phyloP scores from a whole-genome alignment of 2,888 invertebrate genomes.

The Dolichomitus sp. region DNA sequence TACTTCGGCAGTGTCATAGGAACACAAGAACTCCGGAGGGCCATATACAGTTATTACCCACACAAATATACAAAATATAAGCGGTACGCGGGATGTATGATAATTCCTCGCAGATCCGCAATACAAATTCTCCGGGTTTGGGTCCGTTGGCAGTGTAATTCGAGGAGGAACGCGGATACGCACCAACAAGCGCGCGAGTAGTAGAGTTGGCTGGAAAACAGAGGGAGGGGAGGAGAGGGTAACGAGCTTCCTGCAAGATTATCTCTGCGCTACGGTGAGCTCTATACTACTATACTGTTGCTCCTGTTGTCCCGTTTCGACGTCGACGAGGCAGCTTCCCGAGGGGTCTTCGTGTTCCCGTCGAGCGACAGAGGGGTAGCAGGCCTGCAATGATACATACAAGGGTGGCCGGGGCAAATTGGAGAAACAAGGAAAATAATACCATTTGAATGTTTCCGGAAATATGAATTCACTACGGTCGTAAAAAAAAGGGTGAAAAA shows the following conservation, averaged over 20 bases:
- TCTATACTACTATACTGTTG: conserved; percentile 65
- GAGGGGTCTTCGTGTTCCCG: conserved; percentile 25
- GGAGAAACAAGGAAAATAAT: background rate
- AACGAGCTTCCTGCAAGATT: conserved; percentile 80
- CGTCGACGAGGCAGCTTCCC: conserved; percentile 37
- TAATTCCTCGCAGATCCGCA: conserved; percentile 65
- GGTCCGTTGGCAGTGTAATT: conserved; percentile 75
- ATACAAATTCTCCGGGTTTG: conserved; percentile 63
- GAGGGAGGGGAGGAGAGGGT: conserved; percentile 63
- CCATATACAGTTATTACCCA: background rate
- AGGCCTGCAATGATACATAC: background rate
- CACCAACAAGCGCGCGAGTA: conserved; percentile 7
- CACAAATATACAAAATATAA: conserved; percentile 13
- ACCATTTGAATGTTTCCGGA: too few relatives aligned
- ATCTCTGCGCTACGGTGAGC: conserved; percentile 71
- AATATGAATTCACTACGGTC: too few relatives aligned
- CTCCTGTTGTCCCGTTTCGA: conserved; percentile 61
- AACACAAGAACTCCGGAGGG: conserved; percentile 1
- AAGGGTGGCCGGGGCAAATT: background rate
- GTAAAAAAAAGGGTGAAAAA: too few relatives aligned
- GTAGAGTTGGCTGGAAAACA: conserved; percentile 45
- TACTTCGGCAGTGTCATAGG: background rate
- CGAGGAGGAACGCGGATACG: conserved; percentile 59
- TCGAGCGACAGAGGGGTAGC: conserved; percentile 1
- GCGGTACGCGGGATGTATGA: conserved; percentile 47